Conservation (phyloP, 2,888 invertebrate species). For the Stenolophus ochropezus region DNA sequence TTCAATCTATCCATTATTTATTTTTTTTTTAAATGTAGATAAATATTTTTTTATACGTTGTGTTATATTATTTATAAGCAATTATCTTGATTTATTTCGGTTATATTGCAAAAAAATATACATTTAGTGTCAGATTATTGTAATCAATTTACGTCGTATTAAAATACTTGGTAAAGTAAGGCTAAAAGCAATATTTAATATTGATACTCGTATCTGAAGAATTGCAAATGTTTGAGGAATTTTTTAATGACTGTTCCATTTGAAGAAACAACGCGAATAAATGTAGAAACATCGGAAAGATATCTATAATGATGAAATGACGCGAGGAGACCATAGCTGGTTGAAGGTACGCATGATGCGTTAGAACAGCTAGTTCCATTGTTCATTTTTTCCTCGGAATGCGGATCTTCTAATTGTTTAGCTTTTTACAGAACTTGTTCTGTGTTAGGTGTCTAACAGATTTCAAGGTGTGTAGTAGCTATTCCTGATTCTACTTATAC, state of each 20-base stretch:
- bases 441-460: conserved; percentile 8
- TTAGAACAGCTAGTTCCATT: conserved; percentile 8
- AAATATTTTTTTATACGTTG: too few species aligned
- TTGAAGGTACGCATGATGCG: neutral
- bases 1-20: too few species aligned
- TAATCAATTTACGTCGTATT: neutral
- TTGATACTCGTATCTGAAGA: conserved; percentile 4
- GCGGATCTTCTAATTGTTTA: conserved; percentile 30
- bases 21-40: too few species aligned
- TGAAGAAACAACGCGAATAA: neutral
- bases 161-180: neutral
- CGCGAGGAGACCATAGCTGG: neutral
- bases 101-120: too few species aligned
- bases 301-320: neutral
- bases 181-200: conserved; percentile 16
- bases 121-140: too few species aligned
- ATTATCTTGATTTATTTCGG: too few species aligned
- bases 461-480: conserved; percentile 29
- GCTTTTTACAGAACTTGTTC: neutral
- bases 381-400: conserved; percentile 13
- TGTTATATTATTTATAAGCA: too few species aligned
- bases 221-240: conserved; percentile 21
- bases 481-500: conserved; percentile 28
- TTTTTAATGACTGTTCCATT: conserved; percentile 21
- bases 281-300: neutral